phyloP scores from a whole-genome alignment of 2,797 vertebrate genomes.

The Lemur catta region DNA sequence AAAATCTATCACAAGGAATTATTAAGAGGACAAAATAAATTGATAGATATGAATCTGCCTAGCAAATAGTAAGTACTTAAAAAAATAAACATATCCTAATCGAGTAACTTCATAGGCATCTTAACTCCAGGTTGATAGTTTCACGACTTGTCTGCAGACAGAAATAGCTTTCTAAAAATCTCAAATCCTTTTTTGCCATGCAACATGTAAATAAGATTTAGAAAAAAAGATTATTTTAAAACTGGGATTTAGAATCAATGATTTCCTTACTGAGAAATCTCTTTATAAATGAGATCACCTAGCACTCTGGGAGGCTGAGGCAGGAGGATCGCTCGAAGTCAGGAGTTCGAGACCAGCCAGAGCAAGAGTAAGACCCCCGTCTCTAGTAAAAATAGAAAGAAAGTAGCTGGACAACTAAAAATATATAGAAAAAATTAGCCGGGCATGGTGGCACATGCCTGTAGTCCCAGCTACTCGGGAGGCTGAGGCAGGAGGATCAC shows the following conservation, averaged over 20 bases:
- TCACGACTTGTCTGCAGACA: background rate
- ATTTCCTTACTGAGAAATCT: background rate
- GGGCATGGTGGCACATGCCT: too few species aligned
- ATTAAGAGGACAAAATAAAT: background rate
- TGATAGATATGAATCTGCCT: background rate
- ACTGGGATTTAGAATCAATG: background rate
- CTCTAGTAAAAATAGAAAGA: too few species aligned
- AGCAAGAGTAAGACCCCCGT: too few species aligned
- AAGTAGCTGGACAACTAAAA: too few species aligned
- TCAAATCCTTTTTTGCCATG: background rate
- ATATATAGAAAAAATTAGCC: too few species aligned
- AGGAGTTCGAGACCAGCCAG: too few species aligned
- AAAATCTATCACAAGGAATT: background rate
- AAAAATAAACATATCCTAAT: background rate
- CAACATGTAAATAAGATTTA: background rate
- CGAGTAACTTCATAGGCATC: background rate
- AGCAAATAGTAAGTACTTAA: conserved; percentile 5
- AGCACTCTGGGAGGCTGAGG: too few species aligned
- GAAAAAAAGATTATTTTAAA: background rate
- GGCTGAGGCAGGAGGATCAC: too few species aligned
- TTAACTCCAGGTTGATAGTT: background rate
- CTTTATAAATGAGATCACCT: background rate
- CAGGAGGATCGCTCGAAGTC: too few species aligned
- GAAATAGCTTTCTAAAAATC: background rate
- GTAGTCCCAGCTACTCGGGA: too few species aligned